Conservation (phyloP, 2,888 invertebrate species). For the Ichneumon xanthorius region DNA sequence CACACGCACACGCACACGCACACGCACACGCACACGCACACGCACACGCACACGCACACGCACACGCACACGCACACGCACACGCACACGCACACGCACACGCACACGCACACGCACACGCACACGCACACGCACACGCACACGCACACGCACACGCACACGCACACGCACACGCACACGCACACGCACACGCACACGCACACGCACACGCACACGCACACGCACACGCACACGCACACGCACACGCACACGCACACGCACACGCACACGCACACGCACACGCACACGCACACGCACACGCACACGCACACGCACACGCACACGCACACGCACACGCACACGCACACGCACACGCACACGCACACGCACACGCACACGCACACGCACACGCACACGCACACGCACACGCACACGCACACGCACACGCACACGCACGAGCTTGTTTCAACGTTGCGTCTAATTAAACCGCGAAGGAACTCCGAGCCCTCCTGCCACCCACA, state of each 20-base stretch:
- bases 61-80: no score
- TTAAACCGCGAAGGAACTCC: conserved; percentile 67
- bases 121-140: neutral
- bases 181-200: conserved; percentile 1
- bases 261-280: no score
- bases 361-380: no score
- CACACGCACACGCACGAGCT: conserved; percentile 17
- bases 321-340: neutral
- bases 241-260: no score
- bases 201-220: neutral
- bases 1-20: neutral
- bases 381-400: neutral
- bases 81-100: conserved; percentile 1
- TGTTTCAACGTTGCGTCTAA: conserved; percentile 68
- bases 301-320: neutral
- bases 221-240: neutral
- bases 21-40: no score
- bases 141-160: no score
- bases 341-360: no score
- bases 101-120: neutral
- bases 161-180: no score
- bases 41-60: no score
- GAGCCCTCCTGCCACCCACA: conserved; percentile 15
- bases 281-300: neutral
- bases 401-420: neutral